Percentiles rank a stretch among this genome's conserved stretches.
Conservation (phyloP, 2,888 invertebrate genomes). For the Dimorphilus gyrociliatus region DNA sequence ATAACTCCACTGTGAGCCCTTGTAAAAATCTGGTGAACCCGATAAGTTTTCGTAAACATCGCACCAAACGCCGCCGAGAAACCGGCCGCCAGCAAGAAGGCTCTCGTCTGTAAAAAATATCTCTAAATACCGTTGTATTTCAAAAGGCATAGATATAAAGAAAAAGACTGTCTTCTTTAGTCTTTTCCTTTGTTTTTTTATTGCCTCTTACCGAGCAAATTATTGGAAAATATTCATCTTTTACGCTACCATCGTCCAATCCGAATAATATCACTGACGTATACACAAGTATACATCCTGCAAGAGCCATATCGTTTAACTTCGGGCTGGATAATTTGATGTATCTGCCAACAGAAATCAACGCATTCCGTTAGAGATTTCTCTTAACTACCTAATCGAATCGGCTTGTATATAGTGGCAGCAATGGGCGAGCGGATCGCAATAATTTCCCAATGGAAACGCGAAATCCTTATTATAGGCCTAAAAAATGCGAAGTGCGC, state of each 20-base stretch:
- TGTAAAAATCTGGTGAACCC: constrained; percentile 77
- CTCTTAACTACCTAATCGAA: no score
- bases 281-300: constrained; percentile 78
- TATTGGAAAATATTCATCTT: constrained; percentile 51
- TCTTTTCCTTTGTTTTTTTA: no score
- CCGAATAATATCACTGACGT: constrained; percentile 68
- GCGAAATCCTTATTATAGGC: no score
- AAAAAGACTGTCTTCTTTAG: not conserved
- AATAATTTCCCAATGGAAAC: no score
- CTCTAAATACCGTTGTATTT: not conserved
- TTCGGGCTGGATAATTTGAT: constrained; percentile 81
- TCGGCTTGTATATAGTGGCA: no score
- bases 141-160: constrained; percentile 1
- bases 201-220: constrained; percentile 73
- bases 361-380: no score
- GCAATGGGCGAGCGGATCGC: no score
- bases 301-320: constrained; percentile 73
- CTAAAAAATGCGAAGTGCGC: no score
- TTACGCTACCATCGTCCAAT: constrained; percentile 61
- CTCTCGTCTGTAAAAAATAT: constrained; percentile 51
- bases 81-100: constrained; percentile 71
- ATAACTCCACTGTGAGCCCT: constrained; percentile 57
- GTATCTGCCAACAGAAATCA: constrained; percentile 48
- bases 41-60: constrained; percentile 83
- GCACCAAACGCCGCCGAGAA: constrained; percentile 81